Evolutionary conservation across 2,888 invertebrate species (phyloP), one percentile per base, ranked within the genome.

Genomic region (Andricus curvator): DNA sequence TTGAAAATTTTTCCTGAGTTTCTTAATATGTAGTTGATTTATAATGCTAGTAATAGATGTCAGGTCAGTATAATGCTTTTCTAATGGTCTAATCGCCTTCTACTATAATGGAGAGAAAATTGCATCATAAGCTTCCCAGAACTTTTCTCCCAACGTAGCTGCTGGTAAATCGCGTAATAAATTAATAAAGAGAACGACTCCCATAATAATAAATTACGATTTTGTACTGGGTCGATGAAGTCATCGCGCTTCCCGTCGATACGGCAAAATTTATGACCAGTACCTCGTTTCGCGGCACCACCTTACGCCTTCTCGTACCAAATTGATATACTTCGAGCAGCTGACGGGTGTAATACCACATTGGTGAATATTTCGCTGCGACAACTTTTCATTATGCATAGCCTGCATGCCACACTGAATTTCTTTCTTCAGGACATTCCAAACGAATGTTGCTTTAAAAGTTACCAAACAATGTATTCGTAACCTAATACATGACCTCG

Each of bases 321-420:
- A 81, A 78, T 78, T 78, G 78, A 74, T 80, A 68, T 70, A 78
- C 51, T 68, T 65, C 41, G 65, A 78, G 60, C 78, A 81, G 76
- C 65, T 76, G 78, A 76, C 76, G 78, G n/a, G 33, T 78, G 2
- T 78, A 78, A 78, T 78, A 79, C 70, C 56, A 64, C 64, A 70
- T 67, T 48, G 29, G 29, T 77, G 80, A 81, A 82, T 81, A 81
- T 84, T 82, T 78, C 44, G 62, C 66, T 41, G 70, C 78, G 82
- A 82, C 76, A 80, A 82, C 81, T 77, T 82, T 81, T 84, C 81
- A 79, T 84, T 81, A 77, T 76, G 77, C 48, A 0, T 5, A 15
- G 70, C 17, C 48, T 48, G 15, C 80, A 74, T 20, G 48, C 44
- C 13, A 68, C 29, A 51, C 48, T 51, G 29, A 70, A 51, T 48